phyloP scores from a whole-genome alignment of 2,888 invertebrate species.

The Ophioninae sp. region DNA sequence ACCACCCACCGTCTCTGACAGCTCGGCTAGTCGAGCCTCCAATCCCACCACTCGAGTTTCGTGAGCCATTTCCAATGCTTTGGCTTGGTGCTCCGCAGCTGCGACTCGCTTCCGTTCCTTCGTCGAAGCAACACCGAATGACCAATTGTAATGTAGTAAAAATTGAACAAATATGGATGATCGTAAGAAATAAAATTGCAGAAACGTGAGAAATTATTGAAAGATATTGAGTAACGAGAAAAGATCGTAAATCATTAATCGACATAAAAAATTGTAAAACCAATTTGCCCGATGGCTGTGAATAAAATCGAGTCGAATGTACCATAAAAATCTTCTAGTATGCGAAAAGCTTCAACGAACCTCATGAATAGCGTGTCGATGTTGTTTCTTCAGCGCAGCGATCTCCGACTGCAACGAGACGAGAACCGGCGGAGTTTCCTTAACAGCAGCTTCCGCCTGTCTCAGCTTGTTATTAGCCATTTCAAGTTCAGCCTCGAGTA shows the following conservation, averaged over 20 bases:
- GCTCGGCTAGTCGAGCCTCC: conserved; percentile 89
- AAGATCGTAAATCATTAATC: neutral
- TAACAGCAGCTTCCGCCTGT: conserved; percentile 85
- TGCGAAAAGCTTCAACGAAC: conserved; percentile 74
- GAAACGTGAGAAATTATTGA: no score
- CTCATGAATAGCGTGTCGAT: conserved; percentile 86
- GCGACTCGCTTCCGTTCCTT: conserved; percentile 88
- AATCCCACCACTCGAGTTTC: conserved; percentile 90
- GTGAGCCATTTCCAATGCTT: conserved; percentile 86
- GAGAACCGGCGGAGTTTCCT: conserved; percentile 85
- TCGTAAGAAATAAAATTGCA: no score
- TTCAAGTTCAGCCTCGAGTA: conserved; percentile 86
- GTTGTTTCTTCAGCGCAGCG: conserved; percentile 87
- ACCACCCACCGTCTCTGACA: conserved; percentile 89
- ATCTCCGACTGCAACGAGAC: conserved; percentile 88
- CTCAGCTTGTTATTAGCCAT: conserved; percentile 85
- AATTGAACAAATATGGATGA: no score
- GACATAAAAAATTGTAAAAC: neutral
- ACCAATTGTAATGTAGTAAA: no score
- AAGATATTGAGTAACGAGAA: neutral
- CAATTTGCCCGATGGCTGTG: neutral
- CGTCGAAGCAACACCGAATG: neutral
- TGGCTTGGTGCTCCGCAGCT: conserved; percentile 88
- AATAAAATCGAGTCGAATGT: neutral
- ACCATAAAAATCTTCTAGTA: neutral